Evolutionary conservation across 2,113 vertebrate genomes (phyloP), one percentile per base, ranked within the genome.

Genomic region (Dissostichus mawsoni): DNA sequence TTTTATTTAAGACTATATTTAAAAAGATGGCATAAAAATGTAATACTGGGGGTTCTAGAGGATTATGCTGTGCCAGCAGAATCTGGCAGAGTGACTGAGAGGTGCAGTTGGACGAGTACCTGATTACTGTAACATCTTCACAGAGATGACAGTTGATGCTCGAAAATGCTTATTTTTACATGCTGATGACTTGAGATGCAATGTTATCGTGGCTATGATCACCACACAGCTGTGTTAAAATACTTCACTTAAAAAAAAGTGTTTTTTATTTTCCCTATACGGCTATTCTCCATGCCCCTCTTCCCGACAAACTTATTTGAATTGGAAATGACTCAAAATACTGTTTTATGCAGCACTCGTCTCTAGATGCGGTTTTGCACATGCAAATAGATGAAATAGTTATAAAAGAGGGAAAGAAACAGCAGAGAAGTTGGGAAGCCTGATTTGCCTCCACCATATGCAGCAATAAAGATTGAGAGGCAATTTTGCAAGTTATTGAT

Each of bases 21-120:
- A 86, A 92, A 93, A 78, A 68, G 45, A 90, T 83, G 71, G 69
- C 79, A 85, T 85, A 58, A 65, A 90, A 85, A 44, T 76, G 44
- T 76, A 67, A 90, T 89, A 84, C 75, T 72, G 29, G 44, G 75
- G 81, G 78, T 85, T 86, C 57, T 41, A 17, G 55, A 81, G 66
- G 72, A 84, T 85, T 80, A 74, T 83, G 79, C 85, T 61, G 52
- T 63, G 57, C 72, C 67, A 90, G 84, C 84, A 89, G 77, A 86
- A 82, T 87, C 85, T 88, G 90, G 83, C 85, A 73, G 63, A 50
- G 53, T 67, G 56, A 86, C 59, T 62, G 76, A 75, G 69, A 81
- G 79, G 82, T 81, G 86, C 80, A 84, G 78, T 67, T 58, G 41
- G 64, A 75, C 23, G 41, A 76, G 56, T 7, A 69, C 64, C 78